These are phyloP conservation scores for Tetanocera ferruginea DNA, from an alignment of 2,888 invertebrate species.

Conservation along the genomic window DNA sequence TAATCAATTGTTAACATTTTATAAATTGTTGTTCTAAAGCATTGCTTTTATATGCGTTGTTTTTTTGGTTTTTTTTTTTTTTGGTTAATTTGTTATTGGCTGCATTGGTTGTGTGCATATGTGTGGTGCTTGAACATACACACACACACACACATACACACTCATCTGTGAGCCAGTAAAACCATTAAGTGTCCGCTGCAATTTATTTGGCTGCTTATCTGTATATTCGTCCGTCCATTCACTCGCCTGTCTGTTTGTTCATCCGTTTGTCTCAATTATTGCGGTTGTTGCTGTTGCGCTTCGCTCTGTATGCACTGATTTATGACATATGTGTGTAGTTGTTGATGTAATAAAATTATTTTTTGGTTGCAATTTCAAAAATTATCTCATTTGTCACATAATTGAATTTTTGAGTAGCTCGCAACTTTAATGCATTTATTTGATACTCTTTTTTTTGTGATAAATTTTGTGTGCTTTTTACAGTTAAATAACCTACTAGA, in stretches of 20 bases:
- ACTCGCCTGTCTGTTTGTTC: background rate
- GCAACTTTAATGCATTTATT: background rate
- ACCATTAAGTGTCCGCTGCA: background rate
- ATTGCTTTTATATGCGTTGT: background rate
- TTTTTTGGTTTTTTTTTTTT: background rate
- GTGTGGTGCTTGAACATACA: background rate
- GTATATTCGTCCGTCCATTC: background rate
- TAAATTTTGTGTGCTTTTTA: too few species aligned
- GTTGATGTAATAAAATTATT: constrained; percentile 43
- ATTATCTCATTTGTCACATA: constrained; percentile 41
- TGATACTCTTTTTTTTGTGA: background rate
- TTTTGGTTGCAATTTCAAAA: constrained; percentile 37
- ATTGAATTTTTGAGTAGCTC: constrained; percentile 46
- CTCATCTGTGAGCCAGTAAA: background rate
- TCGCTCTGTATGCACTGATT: constrained; percentile 29
- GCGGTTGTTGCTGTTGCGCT: constrained; percentile 28
- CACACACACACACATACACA: background rate
- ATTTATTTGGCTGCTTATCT: background rate
- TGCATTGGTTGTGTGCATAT: background rate
- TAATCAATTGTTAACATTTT: constrained; percentile 68
- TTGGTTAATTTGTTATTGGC: background rate
- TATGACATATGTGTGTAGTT: constrained; percentile 30
- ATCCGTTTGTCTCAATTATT: constrained; percentile 2
- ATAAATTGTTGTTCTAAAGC: constrained; percentile 20
- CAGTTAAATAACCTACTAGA: too few species aligned